Evolutionary conservation across 2,797 vertebrate genomes (phyloP).

Genomic region (Distichodus sexfasciatus): DNA sequence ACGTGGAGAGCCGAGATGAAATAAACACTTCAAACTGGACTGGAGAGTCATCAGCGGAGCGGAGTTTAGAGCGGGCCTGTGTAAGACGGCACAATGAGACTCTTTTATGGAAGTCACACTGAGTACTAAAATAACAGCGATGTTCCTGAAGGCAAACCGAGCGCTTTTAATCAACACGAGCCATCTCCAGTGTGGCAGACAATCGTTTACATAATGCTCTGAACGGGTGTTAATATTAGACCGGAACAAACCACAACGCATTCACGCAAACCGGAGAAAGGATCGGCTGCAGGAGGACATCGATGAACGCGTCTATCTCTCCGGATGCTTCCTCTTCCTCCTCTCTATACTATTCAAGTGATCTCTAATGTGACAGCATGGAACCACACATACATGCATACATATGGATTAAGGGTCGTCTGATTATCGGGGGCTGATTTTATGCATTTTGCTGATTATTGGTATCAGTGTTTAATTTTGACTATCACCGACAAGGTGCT

Average conservation of each 20-base stretch:
- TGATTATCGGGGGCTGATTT: too few relatives aligned
- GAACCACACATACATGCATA: too few relatives aligned
- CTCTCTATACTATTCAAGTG: not conserved
- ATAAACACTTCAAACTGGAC: conserved; percentile 14
- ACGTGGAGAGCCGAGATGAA: not conserved
- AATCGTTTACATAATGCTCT: not conserved
- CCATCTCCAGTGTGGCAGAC: not conserved
- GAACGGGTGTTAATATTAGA: not conserved
- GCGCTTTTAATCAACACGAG: not conserved
- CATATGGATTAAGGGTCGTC: too few relatives aligned
- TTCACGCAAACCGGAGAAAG: not conserved
- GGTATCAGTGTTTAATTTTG: too few relatives aligned
- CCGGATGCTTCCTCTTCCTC: not conserved
- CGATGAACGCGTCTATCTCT: not conserved
- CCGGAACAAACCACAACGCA: not conserved
- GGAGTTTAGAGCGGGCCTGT: not conserved
- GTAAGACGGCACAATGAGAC: not conserved
- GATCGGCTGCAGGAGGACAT: not conserved
- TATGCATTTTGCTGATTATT: too few relatives aligned
- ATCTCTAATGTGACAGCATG: too few relatives aligned
- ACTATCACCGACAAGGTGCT: too few relatives aligned
- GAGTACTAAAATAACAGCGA: not conserved
- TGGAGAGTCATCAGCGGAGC: not conserved
- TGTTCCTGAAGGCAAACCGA: not conserved
- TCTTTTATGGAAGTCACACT: too few relatives aligned